These are phyloP conservation scores for Dermochelys coriacea DNA, from an alignment of 2,797 vertebrate species.

Conservation along the genomic window DNA sequence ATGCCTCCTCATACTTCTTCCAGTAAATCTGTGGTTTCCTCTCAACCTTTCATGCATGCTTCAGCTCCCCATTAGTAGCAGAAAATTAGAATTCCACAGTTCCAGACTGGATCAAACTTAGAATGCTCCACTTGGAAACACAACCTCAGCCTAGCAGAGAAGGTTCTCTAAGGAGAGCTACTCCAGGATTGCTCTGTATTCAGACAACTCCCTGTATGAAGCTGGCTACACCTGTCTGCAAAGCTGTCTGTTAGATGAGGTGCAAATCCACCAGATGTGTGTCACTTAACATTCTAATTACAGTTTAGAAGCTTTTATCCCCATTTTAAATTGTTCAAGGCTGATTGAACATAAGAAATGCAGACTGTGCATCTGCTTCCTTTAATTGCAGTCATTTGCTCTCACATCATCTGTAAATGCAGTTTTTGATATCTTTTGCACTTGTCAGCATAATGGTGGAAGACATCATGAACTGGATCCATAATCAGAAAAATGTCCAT, in stretches of 20 bases:
- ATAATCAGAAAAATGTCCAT: not conserved
- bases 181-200: constrained; percentile 33
- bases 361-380: not conserved
- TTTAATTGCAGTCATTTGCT: not conserved
- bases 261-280: not conserved
- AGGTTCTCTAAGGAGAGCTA: not conserved
- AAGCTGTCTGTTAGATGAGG: not conserved
- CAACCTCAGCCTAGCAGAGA: not conserved
- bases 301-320: not conserved
- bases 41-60: not conserved
- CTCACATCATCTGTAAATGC: not conserved
- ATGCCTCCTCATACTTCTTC: not conserved
- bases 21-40: not conserved
- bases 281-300: not conserved
- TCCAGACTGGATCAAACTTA: not conserved
- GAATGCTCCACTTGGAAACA: not conserved
- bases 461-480: not conserved
- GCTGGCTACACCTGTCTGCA: not conserved
- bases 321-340: not conserved
- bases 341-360: not conserved
- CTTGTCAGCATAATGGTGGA: constrained; percentile 12
- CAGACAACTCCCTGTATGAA: constrained; percentile 26
- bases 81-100: not conserved
- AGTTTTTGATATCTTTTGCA: not conserved
- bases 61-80: not conserved